Conservation (phyloP, 2,113 vertebrate species). For the Prionailurus viverrinus region DNA sequence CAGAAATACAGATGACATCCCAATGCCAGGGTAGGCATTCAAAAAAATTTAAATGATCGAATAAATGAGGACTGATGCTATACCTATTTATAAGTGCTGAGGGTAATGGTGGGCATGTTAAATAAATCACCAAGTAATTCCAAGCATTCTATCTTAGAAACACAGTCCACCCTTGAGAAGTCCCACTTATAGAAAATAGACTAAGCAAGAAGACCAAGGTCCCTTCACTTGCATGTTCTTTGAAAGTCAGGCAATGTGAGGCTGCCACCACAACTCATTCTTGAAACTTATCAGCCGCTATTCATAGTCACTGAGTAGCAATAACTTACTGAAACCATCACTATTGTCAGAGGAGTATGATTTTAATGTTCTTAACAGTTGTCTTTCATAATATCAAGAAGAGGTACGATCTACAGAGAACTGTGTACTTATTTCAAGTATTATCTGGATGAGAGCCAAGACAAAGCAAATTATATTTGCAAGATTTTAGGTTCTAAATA, state of each 20-base stretch:
- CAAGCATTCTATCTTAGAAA: not conserved
- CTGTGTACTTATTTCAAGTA: not conserved
- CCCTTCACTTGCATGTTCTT: not conserved
- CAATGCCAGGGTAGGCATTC: not conserved
- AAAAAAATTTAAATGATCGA: not conserved
- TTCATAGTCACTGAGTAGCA: not conserved
- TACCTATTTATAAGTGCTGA: not conserved
- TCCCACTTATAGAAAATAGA: not conserved
- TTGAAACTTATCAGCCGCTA: not conserved
- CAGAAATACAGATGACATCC: not conserved
- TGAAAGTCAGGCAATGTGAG: not conserved
- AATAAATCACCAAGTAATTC: not conserved
- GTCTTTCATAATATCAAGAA: not conserved
- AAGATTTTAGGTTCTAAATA: slow-evolving; percentile 13
- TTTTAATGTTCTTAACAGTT: not conserved
- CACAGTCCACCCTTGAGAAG: not conserved
- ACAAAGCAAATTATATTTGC: not conserved
- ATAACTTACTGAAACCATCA: not conserved
- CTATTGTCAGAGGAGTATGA: not conserved
- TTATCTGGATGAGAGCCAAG: not conserved
- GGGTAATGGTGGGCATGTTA: not conserved
- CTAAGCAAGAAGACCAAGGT: not conserved
- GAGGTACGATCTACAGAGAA: not conserved
- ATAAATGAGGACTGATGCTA: not conserved
- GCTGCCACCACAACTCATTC: not conserved